phyloP scores from a whole-genome alignment of 2,888 invertebrate species.

The Cantharis lateralis region DNA sequence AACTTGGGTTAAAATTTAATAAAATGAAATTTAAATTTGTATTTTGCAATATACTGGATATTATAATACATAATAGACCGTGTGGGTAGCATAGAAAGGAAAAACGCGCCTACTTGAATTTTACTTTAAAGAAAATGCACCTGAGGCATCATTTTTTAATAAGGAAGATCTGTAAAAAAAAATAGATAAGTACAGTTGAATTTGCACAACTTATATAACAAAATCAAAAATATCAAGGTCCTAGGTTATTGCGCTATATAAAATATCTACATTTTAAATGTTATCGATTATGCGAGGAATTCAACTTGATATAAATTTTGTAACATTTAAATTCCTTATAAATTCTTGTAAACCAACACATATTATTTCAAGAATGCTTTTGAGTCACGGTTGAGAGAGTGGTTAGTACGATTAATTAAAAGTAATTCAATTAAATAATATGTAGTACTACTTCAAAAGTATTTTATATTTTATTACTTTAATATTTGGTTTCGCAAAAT shows the following conservation, averaged over 20 bases:
- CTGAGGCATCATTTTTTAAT: not conserved
- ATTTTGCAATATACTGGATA: too few relatives aligned
- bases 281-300: not conserved
- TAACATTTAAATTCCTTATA: not conserved
- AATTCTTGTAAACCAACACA: not conserved
- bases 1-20: too few relatives aligned
- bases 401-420: not conserved
- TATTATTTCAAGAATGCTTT: not conserved
- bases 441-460: not conserved
- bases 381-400: not conserved
- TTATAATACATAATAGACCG: too few relatives aligned
- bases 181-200: too few relatives aligned
- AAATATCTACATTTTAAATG: not conserved
- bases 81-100: not conserved
- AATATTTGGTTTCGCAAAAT: not conserved
- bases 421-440: not conserved
- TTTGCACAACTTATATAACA: not conserved
- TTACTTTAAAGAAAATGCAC: not conserved
- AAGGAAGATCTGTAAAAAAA: too few relatives aligned
- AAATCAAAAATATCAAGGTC: not conserved
- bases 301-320: not conserved
- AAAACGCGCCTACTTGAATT: not conserved
- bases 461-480: not conserved
- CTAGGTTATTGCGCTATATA: not conserved
- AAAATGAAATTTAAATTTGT: too few relatives aligned